phyloP scores from a whole-genome alignment of 2,888 invertebrate genomes.

The Girardia tigrina region DNA sequence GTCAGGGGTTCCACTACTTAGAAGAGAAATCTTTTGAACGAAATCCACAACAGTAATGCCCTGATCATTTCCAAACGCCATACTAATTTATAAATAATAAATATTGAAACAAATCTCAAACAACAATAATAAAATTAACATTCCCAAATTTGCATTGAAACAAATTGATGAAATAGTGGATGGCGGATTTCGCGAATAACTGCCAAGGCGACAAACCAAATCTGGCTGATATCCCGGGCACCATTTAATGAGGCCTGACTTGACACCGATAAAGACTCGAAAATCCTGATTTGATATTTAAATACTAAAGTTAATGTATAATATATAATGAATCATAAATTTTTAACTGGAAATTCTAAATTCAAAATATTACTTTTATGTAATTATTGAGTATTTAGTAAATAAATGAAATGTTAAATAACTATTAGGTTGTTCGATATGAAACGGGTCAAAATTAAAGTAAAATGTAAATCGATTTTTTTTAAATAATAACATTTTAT shows the following conservation, averaged over 20 bases:
- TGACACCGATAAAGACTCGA: constrained; percentile 52
- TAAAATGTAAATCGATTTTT: no score
- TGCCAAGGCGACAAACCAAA: constrained; percentile 76
- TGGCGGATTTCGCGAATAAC: constrained; percentile 62
- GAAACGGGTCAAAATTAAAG: no score
- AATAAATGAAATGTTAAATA: no score
- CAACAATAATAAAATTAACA: constrained; percentile 60
- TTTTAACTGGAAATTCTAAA: no score
- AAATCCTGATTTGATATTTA: no score
- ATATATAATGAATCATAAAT: no score
- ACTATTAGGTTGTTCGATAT: no score
- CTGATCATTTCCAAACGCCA: constrained; percentile 91
- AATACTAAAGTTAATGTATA: no score
- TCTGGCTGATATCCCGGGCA: constrained; percentile 88
- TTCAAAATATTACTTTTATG: no score
- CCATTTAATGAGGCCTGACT: constrained; percentile 64
- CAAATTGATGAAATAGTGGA: constrained; percentile 73
- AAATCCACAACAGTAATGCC: constrained; percentile 87
- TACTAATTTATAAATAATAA: constrained; percentile 55
- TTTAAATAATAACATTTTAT: no score
- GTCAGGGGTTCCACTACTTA: constrained; percentile 75
- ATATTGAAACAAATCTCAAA: not conserved
- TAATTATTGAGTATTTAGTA: no score
- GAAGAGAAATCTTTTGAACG: constrained; percentile 69
- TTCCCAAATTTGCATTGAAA: constrained; percentile 85